Evolutionary conservation across 2,797 vertebrate genomes (phyloP).

Genomic region (Cichlasoma orientale): DNA sequence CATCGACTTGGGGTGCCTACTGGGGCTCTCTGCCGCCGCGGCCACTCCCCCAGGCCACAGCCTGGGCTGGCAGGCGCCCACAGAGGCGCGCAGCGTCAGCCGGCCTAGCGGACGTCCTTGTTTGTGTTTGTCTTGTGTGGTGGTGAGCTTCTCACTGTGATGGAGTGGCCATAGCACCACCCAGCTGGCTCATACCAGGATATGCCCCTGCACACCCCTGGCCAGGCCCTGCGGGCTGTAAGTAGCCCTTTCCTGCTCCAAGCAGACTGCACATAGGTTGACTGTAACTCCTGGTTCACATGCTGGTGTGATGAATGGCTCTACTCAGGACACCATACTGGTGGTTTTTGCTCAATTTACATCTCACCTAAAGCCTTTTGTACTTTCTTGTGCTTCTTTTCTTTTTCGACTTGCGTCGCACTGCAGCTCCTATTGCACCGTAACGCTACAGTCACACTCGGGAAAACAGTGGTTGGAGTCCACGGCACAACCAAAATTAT

Average conservation of each 20-base stretch:
- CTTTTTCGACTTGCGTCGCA: not conserved
- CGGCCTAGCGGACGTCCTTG: slow-evolving; percentile 62
- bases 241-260: slow-evolving; percentile 20
- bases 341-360: slow-evolving; percentile 28
- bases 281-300: slow-evolving; percentile 32
- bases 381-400: not conserved
- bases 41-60: slow-evolving; percentile 52
- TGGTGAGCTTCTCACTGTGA: slow-evolving; percentile 50
- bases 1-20: slow-evolving; percentile 56
- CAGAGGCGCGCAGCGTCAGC: slow-evolving; percentile 68
- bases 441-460: not conserved
- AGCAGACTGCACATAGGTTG: slow-evolving; percentile 25
- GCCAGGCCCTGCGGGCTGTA: slow-evolving; percentile 13
- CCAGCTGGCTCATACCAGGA: slow-evolving; percentile 29
- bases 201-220: slow-evolving; percentile 35
- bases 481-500: not conserved
- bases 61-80: slow-evolving; percentile 66
- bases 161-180: slow-evolving; percentile 45
- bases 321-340: slow-evolving; percentile 19
- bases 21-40: slow-evolving; percentile 23
- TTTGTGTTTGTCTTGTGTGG: slow-evolving; percentile 74
- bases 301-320: slow-evolving; percentile 30
- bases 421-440: no score
- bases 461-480: not conserved
- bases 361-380: not conserved